Conservation (phyloP, 2,113 vertebrate genomes). For the Nipponia nippon region DNA sequence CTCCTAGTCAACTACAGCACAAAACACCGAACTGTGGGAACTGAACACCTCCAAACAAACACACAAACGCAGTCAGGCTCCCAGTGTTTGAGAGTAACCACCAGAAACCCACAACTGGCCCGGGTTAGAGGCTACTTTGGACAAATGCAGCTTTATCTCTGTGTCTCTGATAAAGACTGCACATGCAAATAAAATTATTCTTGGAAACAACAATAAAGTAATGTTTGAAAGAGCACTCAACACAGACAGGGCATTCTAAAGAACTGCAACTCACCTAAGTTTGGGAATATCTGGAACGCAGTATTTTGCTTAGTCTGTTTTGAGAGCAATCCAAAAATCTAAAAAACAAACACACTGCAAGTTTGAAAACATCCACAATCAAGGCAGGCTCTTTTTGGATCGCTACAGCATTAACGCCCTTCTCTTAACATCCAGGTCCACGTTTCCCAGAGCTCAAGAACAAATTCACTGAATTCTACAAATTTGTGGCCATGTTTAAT, state of each 20-base stretch:
- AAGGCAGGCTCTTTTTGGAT: neutral
- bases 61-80: neutral
- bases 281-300: neutral
- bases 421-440: neutral
- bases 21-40: neutral
- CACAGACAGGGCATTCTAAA: fast-evolving
- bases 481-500: neutral
- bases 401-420: neutral
- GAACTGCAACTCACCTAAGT: neutral
- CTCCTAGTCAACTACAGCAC: neutral
- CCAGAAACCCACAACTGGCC: neutral
- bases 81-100: fast-evolving
- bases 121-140: fast-evolving
- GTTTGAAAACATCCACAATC: neutral
- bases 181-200: neutral
- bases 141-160: neutral
- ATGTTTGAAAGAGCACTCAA: neutral
- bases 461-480: neutral
- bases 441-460: neutral
- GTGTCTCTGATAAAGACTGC: neutral
- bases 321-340: neutral
- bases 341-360: neutral
- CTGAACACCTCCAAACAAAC: neutral
- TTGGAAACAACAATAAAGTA: neutral
- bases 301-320: neutral